Conservation (phyloP, 2,888 invertebrate species). For the Eubasilissa splendida region DNA sequence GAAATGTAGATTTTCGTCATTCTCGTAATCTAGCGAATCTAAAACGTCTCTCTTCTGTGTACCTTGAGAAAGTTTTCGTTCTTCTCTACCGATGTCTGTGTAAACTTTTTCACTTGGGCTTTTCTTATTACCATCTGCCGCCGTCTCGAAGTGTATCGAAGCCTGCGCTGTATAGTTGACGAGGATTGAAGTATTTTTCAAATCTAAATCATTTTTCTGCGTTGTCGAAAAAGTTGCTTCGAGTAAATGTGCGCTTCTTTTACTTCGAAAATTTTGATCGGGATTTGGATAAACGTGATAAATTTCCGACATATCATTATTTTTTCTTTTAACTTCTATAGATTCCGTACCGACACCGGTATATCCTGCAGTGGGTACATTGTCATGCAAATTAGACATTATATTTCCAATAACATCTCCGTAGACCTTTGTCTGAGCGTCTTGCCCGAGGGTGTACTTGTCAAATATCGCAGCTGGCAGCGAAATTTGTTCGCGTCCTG, state of each 20-base stretch:
- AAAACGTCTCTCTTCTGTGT: background rate
- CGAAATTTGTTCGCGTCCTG: slow-evolving; percentile 32
- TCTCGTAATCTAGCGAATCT: background rate
- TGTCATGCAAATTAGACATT: slow-evolving; percentile 58
- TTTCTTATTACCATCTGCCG: background rate
- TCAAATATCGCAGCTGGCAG: slow-evolving; percentile 58
- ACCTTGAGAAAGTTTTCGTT: slow-evolving; percentile 61
- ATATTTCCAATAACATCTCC: slow-evolving; percentile 71
- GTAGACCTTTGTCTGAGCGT: slow-evolving; percentile 67
- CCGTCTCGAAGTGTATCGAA: slow-evolving; percentile 53
- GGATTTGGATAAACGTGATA: slow-evolving; percentile 61
- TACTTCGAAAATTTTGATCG: slow-evolving; percentile 41
- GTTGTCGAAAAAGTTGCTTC: background rate
- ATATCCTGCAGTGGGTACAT: slow-evolving; percentile 63
- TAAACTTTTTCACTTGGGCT: slow-evolving; percentile 61
- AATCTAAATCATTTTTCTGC: background rate
- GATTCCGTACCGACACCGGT: slow-evolving; percentile 62
- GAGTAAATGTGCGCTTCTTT: background rate
- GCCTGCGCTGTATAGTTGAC: slow-evolving; percentile 66
- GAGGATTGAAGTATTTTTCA: background rate
- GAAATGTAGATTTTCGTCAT: slow-evolving; percentile 23
- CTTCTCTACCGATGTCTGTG: slow-evolving; percentile 66
- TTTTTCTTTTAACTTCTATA: slow-evolving; percentile 21
- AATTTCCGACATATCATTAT: background rate
- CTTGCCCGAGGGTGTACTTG: slow-evolving; percentile 65